Evolutionary conservation across 2,888 invertebrate species (phyloP).

Genomic region (Marronus borbonicus): DNA sequence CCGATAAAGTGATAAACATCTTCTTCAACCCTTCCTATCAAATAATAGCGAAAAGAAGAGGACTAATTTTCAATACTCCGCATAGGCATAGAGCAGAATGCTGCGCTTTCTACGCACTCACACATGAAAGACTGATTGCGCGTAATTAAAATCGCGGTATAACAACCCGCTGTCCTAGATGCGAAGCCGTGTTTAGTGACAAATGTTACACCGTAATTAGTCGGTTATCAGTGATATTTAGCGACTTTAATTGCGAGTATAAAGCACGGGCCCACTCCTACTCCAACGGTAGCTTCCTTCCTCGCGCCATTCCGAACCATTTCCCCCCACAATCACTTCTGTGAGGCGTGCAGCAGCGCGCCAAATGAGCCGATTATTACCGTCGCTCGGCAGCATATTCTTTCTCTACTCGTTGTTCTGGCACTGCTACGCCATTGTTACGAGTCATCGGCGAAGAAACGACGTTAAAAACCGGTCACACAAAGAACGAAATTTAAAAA

Average conservation of each 20-base stretch:
- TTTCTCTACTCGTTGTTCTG: conserved; percentile 14
- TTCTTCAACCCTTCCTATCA: not conserved
- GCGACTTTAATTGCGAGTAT: conserved; percentile 63
- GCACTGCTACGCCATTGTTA: conserved; percentile 40
- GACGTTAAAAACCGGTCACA: conserved; percentile 38
- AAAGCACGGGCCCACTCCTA: conserved; percentile 59
- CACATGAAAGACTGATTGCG: conserved; percentile 36
- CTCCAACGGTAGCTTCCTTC: conserved; percentile 65
- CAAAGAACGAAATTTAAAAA: conserved; percentile 40
- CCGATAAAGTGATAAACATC: not conserved
- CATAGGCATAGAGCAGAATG: not conserved
- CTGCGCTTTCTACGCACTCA: conserved; percentile 8
- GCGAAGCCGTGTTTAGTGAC: conserved; percentile 34
- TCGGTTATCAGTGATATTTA: conserved; percentile 61
- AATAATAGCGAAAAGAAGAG: conserved; percentile 30
- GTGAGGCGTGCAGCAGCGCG: conserved; percentile 59
- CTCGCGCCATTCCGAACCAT: conserved; percentile 67
- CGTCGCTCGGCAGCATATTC: conserved; percentile 40
- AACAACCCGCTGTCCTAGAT: conserved; percentile 42
- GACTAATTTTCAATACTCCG: conserved; percentile 27
- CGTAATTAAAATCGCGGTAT: conserved; percentile 46
- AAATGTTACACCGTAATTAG: conserved; percentile 54
- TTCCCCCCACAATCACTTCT: conserved; percentile 68
- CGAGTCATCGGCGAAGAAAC: conserved; percentile 45
- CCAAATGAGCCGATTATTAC: conserved; percentile 61